Base-by-base conservation (phyloP, 64 coral and sea anemone species). In the Anthopleura sola region DNA sequence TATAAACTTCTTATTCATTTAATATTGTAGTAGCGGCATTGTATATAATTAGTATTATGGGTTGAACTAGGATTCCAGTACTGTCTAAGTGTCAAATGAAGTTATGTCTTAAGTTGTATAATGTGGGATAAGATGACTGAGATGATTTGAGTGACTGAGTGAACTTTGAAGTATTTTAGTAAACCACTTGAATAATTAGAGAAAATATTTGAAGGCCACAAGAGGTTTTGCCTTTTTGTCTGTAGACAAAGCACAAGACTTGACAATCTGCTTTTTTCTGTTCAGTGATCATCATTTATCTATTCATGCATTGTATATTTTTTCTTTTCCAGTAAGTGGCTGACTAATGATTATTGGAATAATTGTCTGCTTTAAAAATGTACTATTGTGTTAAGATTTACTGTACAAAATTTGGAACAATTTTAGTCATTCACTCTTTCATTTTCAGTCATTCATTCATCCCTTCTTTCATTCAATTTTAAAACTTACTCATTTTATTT, bases 21-120 rank as follows among this genome's bases (percentile, higher is more conserved):
- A 28, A 71, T 71, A 71, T 71, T 71, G 66, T 71, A 16, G 23
- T 71, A 71, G 66, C 29, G 66, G 66, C 66, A 71, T 34, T 71
- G 28, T 33, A 36, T 33, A 36, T 34, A 71, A 71, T 71, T 71
- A 34, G 28, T 29, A 16, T 32, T 71, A 71, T 71, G 11, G n/a
- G 29, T n/a, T 62, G 58, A 32, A 71, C 66, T 33, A 32, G 29
- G 26, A 71, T 31, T 23, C n/a, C 26, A 34, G 29, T 71, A 32
- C 15, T 71, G 28, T 23, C 29, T 34, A 33, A 71, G 66, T 71
- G 66, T 71, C 66, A 34, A 15, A 34, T 71, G 34, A 20, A 71
- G 28, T 32, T 32, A 71, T 34, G n/a, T 71, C 60, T 71, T 31
- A 1, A 71, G 66, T 71, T 15, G 11, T 14, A 53, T 53, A 32